Conservation (phyloP, 2,888 invertebrate genomes). For the Bombylius major region DNA sequence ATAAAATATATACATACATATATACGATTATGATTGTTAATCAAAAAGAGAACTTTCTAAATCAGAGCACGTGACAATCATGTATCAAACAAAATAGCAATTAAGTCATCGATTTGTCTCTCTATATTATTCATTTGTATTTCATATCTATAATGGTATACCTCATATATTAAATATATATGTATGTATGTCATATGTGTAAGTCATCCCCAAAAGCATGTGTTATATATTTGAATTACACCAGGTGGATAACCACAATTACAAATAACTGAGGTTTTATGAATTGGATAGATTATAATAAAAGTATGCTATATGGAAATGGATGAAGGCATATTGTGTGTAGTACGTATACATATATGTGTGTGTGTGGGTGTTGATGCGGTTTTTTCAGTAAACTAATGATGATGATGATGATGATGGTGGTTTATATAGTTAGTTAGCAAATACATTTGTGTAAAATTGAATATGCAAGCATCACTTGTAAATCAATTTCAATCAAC, state of each 20-base stretch:
- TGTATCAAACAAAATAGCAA: constrained; percentile 13
- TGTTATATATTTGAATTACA: too few relatives aligned
- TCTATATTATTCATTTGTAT: background rate
- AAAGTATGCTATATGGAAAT: too few relatives aligned
- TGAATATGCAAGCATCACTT: constrained; percentile 9
- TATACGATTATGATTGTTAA: too few relatives aligned
- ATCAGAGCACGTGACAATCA: constrained; percentile 12
- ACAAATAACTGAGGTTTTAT: too few relatives aligned
- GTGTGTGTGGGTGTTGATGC: too few relatives aligned
- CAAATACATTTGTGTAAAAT: background rate
- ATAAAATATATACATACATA: background rate
- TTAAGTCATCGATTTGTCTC: constrained; percentile 14
- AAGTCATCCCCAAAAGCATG: too few relatives aligned
- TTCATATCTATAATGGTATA: background rate
- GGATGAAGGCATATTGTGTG: too few relatives aligned
- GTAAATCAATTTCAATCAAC: constrained; percentile 14
- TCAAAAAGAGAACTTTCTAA: constrained; percentile 6
- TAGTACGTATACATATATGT: too few relatives aligned
- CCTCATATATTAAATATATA: background rate
- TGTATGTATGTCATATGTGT: too few relatives aligned
- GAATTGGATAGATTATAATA: too few relatives aligned
- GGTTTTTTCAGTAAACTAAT: too few relatives aligned
- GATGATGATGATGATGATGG: background rate
- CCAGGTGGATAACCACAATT: too few relatives aligned
- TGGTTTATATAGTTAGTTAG: background rate